These are phyloP conservation scores for Ophraella communa DNA, from an alignment of 2,888 invertebrate genomes.

Conservation along the genomic window DNA sequence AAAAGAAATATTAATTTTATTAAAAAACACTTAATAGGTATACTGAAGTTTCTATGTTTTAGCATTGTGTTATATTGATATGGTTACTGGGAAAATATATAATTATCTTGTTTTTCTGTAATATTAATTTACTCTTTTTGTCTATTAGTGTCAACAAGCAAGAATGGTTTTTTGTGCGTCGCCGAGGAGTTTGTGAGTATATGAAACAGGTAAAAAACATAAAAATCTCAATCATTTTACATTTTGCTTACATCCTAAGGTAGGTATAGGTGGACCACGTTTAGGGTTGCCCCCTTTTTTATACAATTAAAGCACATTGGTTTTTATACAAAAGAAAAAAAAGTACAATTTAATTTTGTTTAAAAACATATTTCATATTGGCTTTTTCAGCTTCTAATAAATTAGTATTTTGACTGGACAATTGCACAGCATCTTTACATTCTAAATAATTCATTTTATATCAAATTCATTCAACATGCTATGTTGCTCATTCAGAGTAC, in stretches of 20 bases:
- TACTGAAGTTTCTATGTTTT: not conserved
- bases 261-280: too few species aligned
- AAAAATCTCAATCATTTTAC: not conserved
- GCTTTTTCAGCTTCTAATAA: too few species aligned
- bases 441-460: too few species aligned
- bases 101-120: not conserved
- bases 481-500: too few species aligned
- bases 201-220: not conserved
- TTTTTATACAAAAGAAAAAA: too few species aligned
- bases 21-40: not conserved
- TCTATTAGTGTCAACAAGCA: not conserved
- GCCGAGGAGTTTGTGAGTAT: not conserved
- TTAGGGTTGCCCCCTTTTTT: too few species aligned
- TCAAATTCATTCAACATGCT: too few species aligned
- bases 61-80: not conserved
- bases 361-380: too few species aligned
- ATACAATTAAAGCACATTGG: too few species aligned
- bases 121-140: not conserved
- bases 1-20: not conserved
- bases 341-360: too few species aligned
- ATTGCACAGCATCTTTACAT: too few species aligned
- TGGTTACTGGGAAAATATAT: not conserved
- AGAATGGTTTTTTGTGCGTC: not conserved
- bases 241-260: not conserved
- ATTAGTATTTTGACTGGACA: too few species aligned